Conservation (phyloP, 2,797 vertebrate genomes). For the Erithacus rubecula region DNA sequence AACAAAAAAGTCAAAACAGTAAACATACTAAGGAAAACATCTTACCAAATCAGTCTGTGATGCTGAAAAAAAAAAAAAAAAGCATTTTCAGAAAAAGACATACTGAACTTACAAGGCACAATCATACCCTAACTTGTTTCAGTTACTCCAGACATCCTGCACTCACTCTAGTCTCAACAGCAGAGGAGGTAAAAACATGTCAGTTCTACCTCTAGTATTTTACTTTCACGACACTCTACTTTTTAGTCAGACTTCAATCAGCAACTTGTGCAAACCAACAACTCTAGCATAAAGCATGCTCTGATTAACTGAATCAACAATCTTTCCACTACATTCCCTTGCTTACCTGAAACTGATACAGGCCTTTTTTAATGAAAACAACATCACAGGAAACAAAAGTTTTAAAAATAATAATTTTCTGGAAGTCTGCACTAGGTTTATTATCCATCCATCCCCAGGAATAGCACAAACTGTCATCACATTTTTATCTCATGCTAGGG, state of each 20-base stretch:
- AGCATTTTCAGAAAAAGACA: constrained; percentile 30
- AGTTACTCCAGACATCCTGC: neutral
- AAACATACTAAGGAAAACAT: neutral
- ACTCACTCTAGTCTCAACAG: neutral
- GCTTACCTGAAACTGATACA: neutral
- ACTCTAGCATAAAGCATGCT: neutral
- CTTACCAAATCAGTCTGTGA: constrained; percentile 74
- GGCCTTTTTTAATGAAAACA: neutral
- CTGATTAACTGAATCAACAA: neutral
- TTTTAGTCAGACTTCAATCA: neutral
- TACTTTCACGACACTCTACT: neutral
- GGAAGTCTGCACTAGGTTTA: neutral
- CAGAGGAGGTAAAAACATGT: neutral
- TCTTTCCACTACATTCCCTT: neutral
- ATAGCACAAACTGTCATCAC: neutral
- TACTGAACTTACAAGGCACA: neutral
- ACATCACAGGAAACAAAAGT: neutral
- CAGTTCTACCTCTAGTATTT: neutral
- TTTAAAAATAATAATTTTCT: neutral
- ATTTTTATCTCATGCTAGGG: neutral
- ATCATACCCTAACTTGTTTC: neutral
- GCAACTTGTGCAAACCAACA: neutral
- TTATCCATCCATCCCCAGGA: neutral
- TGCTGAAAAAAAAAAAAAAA: constrained; percentile 60
- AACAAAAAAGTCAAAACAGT: neutral